These are phyloP conservation scores for Ferrisia virgata DNA, from an alignment of 2,888 invertebrate species.

Conservation along the genomic window DNA sequence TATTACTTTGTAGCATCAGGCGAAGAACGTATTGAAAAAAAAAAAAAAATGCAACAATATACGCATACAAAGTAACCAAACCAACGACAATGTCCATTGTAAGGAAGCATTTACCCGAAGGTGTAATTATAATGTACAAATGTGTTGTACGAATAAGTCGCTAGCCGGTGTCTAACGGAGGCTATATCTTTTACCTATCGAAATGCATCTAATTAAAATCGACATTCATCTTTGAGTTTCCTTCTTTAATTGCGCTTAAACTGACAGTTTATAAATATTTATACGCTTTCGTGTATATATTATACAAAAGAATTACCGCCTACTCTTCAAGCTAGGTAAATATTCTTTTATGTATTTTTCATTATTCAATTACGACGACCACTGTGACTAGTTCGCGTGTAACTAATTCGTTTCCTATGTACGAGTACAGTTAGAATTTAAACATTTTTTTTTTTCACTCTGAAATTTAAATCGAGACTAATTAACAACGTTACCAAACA, in stretches of 20 bases:
- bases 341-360: slow-evolving; percentile 28
- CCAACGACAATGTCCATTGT: not conserved
- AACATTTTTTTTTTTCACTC: no score
- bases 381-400: slow-evolving; percentile 12
- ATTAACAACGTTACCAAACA: slow-evolving; percentile 13
- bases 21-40: no score
- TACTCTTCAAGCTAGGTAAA: not conserved
- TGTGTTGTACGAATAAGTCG: not conserved
- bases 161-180: not conserved
- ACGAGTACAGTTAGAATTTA: not conserved
- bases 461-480: not conserved
- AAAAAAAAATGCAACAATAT: not conserved
- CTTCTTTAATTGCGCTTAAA: slow-evolving; percentile 21
- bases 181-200: slow-evolving; percentile 1
- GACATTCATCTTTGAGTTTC: slow-evolving; percentile 13
- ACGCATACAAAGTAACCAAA: not conserved
- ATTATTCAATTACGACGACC: slow-evolving; percentile 6
- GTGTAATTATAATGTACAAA: not conserved
- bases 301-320: slow-evolving; percentile 14
- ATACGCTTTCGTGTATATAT: not conserved
- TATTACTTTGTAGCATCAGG: no score
- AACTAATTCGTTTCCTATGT: slow-evolving; percentile 16
- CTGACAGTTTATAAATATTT: slow-evolving; percentile 28
- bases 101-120: not conserved
- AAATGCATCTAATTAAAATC: slow-evolving; percentile 28